Evolutionary conservation across 2,797 vertebrate species (phyloP).

Genomic region (Masticophis lateralis): DNA sequence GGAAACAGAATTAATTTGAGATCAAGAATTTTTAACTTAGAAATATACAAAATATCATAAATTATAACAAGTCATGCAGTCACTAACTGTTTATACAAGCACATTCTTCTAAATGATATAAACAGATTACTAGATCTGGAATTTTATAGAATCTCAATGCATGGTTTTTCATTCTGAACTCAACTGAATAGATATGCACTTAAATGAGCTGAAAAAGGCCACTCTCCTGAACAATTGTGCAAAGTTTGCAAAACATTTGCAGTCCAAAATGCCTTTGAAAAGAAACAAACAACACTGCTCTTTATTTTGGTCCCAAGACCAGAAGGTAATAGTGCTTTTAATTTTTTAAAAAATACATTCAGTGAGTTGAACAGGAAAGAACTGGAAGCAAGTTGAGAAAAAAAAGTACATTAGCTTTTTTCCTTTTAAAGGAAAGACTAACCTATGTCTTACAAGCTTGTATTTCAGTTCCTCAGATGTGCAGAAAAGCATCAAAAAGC

Average conservation of each 20-base stretch:
- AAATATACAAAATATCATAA: conserved; percentile 79
- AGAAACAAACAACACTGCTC: conserved; percentile 58
- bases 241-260: conserved; percentile 78
- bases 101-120: conserved; percentile 74
- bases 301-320: conserved; percentile 63
- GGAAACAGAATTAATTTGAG: conserved; percentile 72
- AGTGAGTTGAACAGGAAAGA: conserved; percentile 74
- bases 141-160: conserved; percentile 71
- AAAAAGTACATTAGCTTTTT: conserved; percentile 49
- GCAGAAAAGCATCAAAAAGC: conserved; percentile 69
- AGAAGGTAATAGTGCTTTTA: conserved; percentile 64
- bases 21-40: conserved; percentile 69
- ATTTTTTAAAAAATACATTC: conserved; percentile 73
- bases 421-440: conserved; percentile 51
- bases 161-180: conserved; percentile 68
- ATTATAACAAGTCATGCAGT: conserved; percentile 76
- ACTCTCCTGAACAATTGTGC: conserved; percentile 79
- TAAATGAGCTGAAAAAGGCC: conserved; percentile 78
- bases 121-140: conserved; percentile 73
- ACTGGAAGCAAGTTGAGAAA: conserved; percentile 67
- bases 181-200: conserved; percentile 67
- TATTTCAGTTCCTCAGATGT: conserved; percentile 49
- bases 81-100: conserved; percentile 78
- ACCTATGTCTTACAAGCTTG: conserved; percentile 48
- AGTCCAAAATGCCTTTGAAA: conserved; percentile 61